Base-by-base conservation (phyloP, 2,113 vertebrate genomes). In the Megaceryle maxima region DNA sequence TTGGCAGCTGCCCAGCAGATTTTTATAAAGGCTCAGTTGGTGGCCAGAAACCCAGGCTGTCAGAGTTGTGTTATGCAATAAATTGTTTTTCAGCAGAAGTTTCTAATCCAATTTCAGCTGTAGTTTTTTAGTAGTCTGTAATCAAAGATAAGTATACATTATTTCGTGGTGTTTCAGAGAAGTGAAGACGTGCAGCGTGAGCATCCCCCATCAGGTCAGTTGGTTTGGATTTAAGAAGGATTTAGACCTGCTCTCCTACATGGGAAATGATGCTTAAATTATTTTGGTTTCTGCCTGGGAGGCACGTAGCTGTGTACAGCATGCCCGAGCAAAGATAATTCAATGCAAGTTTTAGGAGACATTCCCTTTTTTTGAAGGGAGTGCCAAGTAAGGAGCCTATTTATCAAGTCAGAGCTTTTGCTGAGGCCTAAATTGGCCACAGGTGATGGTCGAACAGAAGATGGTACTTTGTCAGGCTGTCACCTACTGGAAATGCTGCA, bases 1-100 rank as follows among this genome's bases (percentile, higher is more conserved):
- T 97, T 98, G 98, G 98, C 98, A 97, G 97, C 97, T 97, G 88
- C 96, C 98, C 98, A 98, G 93, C 94, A 94, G 94, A 95, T 97
- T 97, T 97, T 97, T 97, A 90, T 97, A 98, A 97, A 97, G 90
- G 62, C 97, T 98, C 97, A 80, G 97, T 97, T 96, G 98, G 98
- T 98, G 98, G 97, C 94, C 96, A 56, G 97, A 97, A 97, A 97
- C 89, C 79, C 95, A 88, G 97, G 79, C 97, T 97, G 97, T 97
- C 97, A 94, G 96, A 97, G 93, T 93, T 96, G 87, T 96, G 96
- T 98, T 98, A 96, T 96, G 95, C 96, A 98, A 97, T 97, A 97
- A 97, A 97, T 97, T 75, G 95, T 97, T 97, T 98, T 94, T 91
- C 92, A 96, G 91, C 95, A 97, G 95, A 98, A 97, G 96, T 97